Evolutionary conservation across 2,797 vertebrate genomes (phyloP).

Genomic region (Coreius guichenoti): DNA sequence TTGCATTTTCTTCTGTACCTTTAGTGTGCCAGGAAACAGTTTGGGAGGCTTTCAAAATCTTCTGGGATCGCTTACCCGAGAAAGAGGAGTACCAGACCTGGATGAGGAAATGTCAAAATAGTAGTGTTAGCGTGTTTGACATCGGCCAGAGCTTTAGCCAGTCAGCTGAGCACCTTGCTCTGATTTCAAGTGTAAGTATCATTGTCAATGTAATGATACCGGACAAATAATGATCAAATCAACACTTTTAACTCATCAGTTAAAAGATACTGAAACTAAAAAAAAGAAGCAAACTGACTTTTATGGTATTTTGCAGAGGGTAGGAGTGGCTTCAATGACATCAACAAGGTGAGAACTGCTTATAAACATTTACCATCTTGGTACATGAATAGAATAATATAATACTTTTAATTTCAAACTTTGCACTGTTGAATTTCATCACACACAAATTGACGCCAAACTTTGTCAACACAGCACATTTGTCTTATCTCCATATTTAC

Average conservation of each 20-base stretch:
- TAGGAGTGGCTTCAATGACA: constrained; percentile 18
- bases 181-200: constrained; percentile 83
- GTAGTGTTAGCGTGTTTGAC: constrained; percentile 79
- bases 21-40: constrained; percentile 96
- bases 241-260: neutral
- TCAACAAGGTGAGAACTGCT: constrained; percentile 47
- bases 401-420: neutral
- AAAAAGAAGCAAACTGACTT: neutral
- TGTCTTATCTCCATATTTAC: neutral
- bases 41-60: constrained; percentile 96
- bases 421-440: neutral
- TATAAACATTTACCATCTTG: neutral
- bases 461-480: neutral
- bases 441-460: neutral
- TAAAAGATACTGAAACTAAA: neutral
- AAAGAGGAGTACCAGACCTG: constrained; percentile 85
- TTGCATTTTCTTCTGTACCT: constrained; percentile 33
- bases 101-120: constrained; percentile 86
- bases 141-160: constrained; percentile 89
- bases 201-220: neutral
- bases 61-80: constrained; percentile 92
- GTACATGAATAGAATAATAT: neutral
- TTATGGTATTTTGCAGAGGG: constrained; percentile 48
- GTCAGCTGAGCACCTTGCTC: constrained; percentile 85
- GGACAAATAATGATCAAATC: neutral